Evolutionary conservation across 2,797 vertebrate genomes (phyloP).

Genomic region (Cryptoprocta ferox): DNA sequence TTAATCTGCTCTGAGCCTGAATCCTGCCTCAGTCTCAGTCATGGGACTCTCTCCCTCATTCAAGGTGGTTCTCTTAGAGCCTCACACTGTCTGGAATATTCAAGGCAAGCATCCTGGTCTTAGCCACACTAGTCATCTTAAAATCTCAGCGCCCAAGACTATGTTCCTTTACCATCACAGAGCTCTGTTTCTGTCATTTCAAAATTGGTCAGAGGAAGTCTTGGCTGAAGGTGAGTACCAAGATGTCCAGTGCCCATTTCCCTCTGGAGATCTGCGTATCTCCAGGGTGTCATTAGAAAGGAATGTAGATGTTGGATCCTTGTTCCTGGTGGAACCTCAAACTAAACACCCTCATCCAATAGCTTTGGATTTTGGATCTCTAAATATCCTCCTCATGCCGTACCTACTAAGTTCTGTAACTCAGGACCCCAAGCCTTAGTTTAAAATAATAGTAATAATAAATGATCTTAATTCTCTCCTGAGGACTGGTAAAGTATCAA

Average conservation of each 20-base stretch:
- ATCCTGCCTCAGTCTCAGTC: background rate
- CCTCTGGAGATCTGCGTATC: background rate
- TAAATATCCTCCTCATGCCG: background rate
- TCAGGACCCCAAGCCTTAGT: background rate
- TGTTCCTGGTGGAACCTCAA: background rate
- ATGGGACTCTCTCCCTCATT: background rate
- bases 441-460: conserved; percentile 29
- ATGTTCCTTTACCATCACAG: background rate
- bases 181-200: background rate
- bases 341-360: background rate
- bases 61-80: background rate
- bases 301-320: background rate
- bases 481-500: background rate
- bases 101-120: background rate
- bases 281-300: background rate
- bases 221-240: background rate
- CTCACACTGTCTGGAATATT: background rate
- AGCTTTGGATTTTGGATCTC: background rate
- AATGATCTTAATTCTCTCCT: background rate
- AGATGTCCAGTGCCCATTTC: background rate
- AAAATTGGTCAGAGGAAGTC: background rate
- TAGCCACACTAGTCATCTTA: background rate
- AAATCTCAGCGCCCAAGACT: background rate
- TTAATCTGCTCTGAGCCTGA: background rate
- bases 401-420: background rate